These are phyloP conservation scores for Argentina silus DNA, from an alignment of 2,797 vertebrate genomes.

Conservation along the genomic window DNA sequence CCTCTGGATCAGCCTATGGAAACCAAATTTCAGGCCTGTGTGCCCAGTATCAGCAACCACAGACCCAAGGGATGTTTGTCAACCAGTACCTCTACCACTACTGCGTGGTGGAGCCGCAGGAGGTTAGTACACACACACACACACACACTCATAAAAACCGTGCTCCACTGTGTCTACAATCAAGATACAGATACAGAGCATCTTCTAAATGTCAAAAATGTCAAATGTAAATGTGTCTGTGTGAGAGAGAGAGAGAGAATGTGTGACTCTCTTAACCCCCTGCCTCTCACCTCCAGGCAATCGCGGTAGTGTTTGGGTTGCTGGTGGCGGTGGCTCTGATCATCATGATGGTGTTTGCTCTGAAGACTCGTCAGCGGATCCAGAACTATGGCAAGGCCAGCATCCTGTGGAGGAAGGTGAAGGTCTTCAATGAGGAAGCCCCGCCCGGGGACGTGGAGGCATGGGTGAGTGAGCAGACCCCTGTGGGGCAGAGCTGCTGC, in stretches of 20 bases:
- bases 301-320: constrained; percentile 89
- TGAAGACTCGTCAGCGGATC: constrained; percentile 86
- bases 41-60: constrained; percentile 77
- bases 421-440: constrained; percentile 64
- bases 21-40: constrained; percentile 82
- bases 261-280: not conserved
- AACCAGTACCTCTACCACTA: constrained; percentile 94
- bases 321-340: constrained; percentile 81
- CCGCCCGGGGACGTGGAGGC: constrained; percentile 84
- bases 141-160: too few species aligned
- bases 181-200: too few species aligned
- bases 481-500: not conserved
- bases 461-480: constrained; percentile 81
- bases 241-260: not conserved
- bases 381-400: constrained; percentile 81
- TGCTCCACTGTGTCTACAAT: too few species aligned
- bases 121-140: constrained; percentile 72
- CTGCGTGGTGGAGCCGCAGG: constrained; percentile 92
- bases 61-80: constrained; percentile 59
- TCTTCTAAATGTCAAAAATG: too few species aligned
- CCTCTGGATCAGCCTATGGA: constrained; percentile 78
- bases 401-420: constrained; percentile 86
- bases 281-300: constrained; percentile 73
- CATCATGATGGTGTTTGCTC: constrained; percentile 88
- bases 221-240: not conserved